phyloP scores from a whole-genome alignment of 1,140 invertebrate genomes.

The Bombyx mandarina region DNA sequence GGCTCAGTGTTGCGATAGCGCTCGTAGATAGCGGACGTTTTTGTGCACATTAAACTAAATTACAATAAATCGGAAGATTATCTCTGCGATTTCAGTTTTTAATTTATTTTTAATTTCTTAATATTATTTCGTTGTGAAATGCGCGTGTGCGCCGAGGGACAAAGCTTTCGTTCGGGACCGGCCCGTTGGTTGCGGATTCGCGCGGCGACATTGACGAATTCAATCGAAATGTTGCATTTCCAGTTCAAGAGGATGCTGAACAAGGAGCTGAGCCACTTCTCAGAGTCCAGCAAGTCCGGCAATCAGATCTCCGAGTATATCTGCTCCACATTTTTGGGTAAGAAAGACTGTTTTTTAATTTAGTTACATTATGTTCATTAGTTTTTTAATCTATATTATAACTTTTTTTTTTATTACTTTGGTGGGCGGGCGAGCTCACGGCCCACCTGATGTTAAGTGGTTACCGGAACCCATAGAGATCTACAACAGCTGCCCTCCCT shows the following conservation, averaged over 20 bases:
- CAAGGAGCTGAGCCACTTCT: slow-evolving; percentile 99
- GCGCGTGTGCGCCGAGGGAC: slow-evolving; percentile 54
- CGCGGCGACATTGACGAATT: slow-evolving; percentile 48
- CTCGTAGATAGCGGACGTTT: slow-evolving; percentile 37
- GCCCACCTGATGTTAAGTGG: too few species aligned
- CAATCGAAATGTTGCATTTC: slow-evolving; percentile 69
- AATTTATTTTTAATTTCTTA: slow-evolving; percentile 17
- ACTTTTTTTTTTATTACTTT: too few species aligned
- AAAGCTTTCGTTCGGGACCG: slow-evolving; percentile 42
- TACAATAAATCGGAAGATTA: slow-evolving; percentile 13
- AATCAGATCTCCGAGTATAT: slow-evolving; percentile 99
- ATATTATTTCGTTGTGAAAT: slow-evolving; percentile 39
- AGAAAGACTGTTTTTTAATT: slow-evolving; percentile 59
- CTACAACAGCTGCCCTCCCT: too few species aligned
- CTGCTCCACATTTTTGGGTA: slow-evolving; percentile 98
- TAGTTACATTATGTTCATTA: background rate
- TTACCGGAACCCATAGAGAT: too few species aligned
- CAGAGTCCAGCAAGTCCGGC: slow-evolving; percentile 98
- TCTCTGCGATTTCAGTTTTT: slow-evolving; percentile 11
- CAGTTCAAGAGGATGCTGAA: slow-evolving; percentile 99
- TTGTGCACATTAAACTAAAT: slow-evolving; percentile 10
- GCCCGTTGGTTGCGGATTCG: slow-evolving; percentile 49
- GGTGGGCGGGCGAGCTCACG: too few species aligned
- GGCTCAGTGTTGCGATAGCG: slow-evolving; percentile 52
- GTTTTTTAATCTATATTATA: background rate